Conservation (phyloP, 2,888 invertebrate species). For the Aquatica leii region DNA sequence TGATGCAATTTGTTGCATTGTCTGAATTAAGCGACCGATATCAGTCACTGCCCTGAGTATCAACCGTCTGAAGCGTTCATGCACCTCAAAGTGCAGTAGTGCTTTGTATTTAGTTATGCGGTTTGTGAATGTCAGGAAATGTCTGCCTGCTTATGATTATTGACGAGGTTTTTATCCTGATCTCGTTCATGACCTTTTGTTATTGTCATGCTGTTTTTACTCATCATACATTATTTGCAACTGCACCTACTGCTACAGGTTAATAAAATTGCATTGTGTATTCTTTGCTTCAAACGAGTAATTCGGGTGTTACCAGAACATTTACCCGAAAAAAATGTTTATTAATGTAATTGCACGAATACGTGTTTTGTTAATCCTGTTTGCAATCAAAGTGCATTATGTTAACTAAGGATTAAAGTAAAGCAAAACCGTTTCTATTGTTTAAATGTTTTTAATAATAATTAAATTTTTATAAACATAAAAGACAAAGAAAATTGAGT, state of each 20-base stretch:
- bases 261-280: constrained; percentile 13
- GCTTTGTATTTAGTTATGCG: constrained; percentile 45
- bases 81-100: constrained; percentile 39
- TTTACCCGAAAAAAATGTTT: constrained; percentile 7
- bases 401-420: too few species aligned
- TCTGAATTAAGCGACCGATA: constrained; percentile 42
- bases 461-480: too few species aligned
- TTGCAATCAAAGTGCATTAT: neutral
- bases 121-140: constrained; percentile 46
- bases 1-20: constrained; percentile 32
- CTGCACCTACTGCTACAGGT: constrained; percentile 13
- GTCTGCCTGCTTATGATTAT: constrained; percentile 45
- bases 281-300: neutral
- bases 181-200: constrained; percentile 38
- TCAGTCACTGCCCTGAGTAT: constrained; percentile 44
- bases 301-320: constrained; percentile 10
- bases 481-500: too few species aligned
- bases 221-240: constrained; percentile 15
- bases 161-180: constrained; percentile 38
- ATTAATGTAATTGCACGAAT: constrained; percentile 1
- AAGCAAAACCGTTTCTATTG: too few species aligned
- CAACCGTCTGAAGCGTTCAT: constrained; percentile 42
- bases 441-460: too few species aligned
- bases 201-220: constrained; percentile 24
- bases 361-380: neutral